Evolutionary conservation across 2,797 vertebrate species (phyloP), one percentile per base, ranked within the genome.

Genomic region (Mus spretus): DNA sequence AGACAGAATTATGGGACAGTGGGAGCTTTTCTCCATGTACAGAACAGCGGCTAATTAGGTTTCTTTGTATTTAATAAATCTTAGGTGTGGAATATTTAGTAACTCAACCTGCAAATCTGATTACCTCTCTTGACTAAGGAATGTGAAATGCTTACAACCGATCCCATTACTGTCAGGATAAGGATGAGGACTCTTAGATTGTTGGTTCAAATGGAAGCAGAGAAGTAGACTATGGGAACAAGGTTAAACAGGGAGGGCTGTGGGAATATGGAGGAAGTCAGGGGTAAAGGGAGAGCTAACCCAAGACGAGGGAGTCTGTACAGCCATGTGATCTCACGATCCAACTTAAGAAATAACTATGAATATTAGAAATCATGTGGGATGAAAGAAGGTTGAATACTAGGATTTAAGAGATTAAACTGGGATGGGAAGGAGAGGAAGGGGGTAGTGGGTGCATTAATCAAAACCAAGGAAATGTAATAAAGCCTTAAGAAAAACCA

Each of bases 21-120:
- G 20, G 53, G 40, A 91, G 22, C 24, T 80, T 80, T 67, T 86
- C 5, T 95, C 34, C 34, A 77, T 13, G 34, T 95, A 40, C 15
- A 86, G 57, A 90, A 1, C 17, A 13, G 28, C 53, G 61, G 85
- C 22, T 40, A 63, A 37, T 93, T 83, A 91, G 14, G 31, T 74
- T 85, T 96, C 47, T 91, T 11, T 59, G 2, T 31, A 75, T 59
- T 92, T 83, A 91, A 50, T 11, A 92, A 74, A 67, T 37, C 34
- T 85, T 96, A 44, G 31, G n/a, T 57, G 61, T 31, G 90, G 40
- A 90, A 85, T 88, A 63, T 84, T 95, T 91, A 93, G 61, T 89
- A 95, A 90, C 3, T 14, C 24, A 90, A 94, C 50, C 31, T 89
- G 13, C 26, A 93, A 79, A 78, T 89, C 7, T 91, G 59, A 61